Conservation (phyloP, 2,797 vertebrate genomes). For the Malurus leucopterus region DNA sequence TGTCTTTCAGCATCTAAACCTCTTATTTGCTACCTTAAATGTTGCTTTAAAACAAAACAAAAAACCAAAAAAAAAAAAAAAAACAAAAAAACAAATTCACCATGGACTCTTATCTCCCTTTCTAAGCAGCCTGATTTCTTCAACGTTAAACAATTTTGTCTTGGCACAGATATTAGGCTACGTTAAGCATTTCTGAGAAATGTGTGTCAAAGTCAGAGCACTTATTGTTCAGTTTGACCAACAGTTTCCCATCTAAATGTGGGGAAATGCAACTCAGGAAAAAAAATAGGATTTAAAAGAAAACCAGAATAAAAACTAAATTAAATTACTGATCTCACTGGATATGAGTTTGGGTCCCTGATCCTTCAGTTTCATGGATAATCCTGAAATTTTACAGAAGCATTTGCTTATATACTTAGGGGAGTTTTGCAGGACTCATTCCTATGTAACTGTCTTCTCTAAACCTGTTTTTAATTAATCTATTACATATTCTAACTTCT, state of each 20-base stretch:
- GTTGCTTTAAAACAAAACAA: not conserved
- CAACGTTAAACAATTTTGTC: constrained; percentile 3
- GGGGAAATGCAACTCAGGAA: not conserved
- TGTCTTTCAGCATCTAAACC: not conserved
- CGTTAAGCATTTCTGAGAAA: constrained; percentile 24
- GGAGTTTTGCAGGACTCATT: not conserved
- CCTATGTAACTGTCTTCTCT: not conserved
- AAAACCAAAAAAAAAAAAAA: too few species aligned
- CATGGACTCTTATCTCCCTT: constrained; percentile 1
- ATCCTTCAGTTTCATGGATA: not conserved
- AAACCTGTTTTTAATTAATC: constrained; percentile 48
- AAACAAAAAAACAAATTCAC: not conserved
- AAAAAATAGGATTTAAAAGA: not conserved
- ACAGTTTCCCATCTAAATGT: not conserved
- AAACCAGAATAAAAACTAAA: not conserved
- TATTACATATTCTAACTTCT: constrained; percentile 13
- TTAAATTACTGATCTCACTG: not conserved
- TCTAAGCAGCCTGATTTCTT: constrained; percentile 5
- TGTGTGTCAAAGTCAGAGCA: not conserved
- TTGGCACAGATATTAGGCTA: constrained; percentile 19
- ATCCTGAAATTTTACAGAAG: constrained; percentile 2
- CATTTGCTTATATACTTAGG: not conserved
- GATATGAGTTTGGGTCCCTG: not conserved
- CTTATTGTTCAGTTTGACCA: constrained; percentile 12
- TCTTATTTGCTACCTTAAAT: not conserved